Evolutionary conservation across 2,888 invertebrate species (phyloP).

Genomic region (Mesoligia furuncula): DNA sequence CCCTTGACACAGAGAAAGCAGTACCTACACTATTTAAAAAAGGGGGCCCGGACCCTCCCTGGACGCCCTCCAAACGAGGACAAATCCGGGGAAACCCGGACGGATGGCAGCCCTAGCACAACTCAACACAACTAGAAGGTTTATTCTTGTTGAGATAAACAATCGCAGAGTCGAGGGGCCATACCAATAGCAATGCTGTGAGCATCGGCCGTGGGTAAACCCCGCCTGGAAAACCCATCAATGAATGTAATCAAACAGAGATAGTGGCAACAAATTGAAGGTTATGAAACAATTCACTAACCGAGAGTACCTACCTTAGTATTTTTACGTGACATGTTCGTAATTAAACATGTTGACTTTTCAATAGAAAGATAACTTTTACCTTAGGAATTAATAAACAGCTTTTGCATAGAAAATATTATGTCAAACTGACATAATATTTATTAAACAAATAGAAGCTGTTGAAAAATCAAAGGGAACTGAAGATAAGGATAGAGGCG

Average conservation of each 20-base stretch:
- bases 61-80: neutral
- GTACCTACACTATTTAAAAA: neutral
- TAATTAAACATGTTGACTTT: constrained; percentile 4
- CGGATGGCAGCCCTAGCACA: neutral
- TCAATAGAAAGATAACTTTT: no score
- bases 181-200: neutral
- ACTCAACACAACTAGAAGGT: constrained; percentile 20
- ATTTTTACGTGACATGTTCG: constrained; percentile 6
- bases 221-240: constrained; percentile 54
- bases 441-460: no score
- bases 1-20: neutral
- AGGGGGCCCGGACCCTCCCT: no score
- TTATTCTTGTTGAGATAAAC: constrained; percentile 45
- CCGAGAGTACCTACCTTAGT: neutral
- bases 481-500: neutral
- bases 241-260: constrained; percentile 47
- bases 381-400: no score
- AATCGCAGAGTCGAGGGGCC: constrained; percentile 44
- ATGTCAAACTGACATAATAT: no score
- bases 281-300: constrained; percentile 15
- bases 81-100: neutral
- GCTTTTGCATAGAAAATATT: no score
- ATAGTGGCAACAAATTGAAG: constrained; percentile 37
- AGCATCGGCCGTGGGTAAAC: constrained; percentile 30
- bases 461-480: neutral